Percentiles rank a stretch among this genome's conserved stretches.
Conservation (phyloP, 2,113 vertebrate genomes). For the Sphyrna mokarran region DNA sequence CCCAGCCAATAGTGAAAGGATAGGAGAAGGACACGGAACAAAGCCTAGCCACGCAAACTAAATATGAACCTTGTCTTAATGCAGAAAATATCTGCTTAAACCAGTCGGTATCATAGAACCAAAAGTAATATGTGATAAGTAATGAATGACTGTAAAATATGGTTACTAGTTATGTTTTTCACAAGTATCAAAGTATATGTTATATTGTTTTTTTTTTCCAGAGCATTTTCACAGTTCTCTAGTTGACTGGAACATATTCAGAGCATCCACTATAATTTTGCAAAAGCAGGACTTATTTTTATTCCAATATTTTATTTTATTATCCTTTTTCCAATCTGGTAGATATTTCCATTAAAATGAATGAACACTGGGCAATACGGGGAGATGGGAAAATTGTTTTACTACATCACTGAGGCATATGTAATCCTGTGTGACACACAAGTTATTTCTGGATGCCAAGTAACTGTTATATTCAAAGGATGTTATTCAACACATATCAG, state of each 20-base stretch:
- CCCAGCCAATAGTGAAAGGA: not conserved
- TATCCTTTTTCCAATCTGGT: constrained; percentile 1
- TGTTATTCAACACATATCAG: constrained; percentile 27
- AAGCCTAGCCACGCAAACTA: not conserved
- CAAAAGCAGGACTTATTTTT: not conserved
- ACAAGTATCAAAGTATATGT: not conserved
- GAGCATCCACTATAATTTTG: not conserved
- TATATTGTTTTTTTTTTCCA: not conserved
- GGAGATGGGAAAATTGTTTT: constrained; percentile 9
- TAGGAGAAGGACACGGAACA: not conserved
- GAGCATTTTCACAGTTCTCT: not conserved
- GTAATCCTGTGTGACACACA: not conserved
- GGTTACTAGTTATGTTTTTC: not conserved
- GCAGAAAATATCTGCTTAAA: not conserved
- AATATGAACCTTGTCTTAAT: not conserved
- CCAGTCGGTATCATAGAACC: not conserved
- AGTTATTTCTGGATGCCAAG: not conserved
- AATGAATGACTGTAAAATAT: not conserved
- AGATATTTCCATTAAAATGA: constrained; percentile 15
- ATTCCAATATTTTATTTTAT: constrained; percentile 16
- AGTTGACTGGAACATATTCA: not conserved
- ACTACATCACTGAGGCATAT: not conserved
- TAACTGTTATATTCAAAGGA: constrained; percentile 15
- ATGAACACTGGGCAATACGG: not conserved
- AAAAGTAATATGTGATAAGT: not conserved